A percentile compares a stretch with the other conserved stretches of the same genome.
phyloP scores from a whole-genome alignment of 2,888 invertebrate species.

The Lithosia quadra region DNA sequence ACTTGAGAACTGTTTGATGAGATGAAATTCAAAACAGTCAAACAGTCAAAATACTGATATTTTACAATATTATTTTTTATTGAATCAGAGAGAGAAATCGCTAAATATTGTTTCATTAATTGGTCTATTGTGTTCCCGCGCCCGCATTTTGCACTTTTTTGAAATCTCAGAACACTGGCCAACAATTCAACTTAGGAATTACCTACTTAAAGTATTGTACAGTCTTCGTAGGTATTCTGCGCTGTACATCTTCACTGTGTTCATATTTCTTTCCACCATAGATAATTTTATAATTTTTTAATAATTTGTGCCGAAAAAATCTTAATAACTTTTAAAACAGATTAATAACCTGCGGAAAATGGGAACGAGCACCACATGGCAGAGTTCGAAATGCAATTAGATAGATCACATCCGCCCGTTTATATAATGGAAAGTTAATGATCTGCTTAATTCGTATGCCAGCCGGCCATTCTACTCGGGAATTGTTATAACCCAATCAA shows the following conservation, averaged over 20 bases:
- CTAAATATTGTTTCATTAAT: not conserved
- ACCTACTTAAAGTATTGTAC: no score
- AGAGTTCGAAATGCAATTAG: not conserved
- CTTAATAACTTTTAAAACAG: not conserved
- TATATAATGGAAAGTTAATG: slow-evolving; percentile 4
- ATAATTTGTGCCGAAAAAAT: not conserved
- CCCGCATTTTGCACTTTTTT: no score
- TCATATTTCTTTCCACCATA: not conserved
- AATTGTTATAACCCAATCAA: slow-evolving; percentile 4
- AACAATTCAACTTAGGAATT: no score
- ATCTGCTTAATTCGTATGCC: not conserved
- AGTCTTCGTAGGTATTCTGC: not conserved
- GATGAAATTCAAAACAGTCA: no score
- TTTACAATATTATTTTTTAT: not conserved
- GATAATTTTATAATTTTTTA: no score
- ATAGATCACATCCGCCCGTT: not conserved
- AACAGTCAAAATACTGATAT: not conserved
- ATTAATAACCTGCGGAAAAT: not conserved
- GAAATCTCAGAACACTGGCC: no score
- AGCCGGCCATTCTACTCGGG: not conserved
- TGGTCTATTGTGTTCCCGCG: no score
- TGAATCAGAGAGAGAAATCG: not conserved
- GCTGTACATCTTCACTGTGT: not conserved
- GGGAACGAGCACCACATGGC: slow-evolving; percentile 4
- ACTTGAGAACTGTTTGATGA: not conserved